These are phyloP conservation scores for Euschistus heros DNA, from an alignment of 1,140 invertebrate genomes.

Conservation along the genomic window DNA sequence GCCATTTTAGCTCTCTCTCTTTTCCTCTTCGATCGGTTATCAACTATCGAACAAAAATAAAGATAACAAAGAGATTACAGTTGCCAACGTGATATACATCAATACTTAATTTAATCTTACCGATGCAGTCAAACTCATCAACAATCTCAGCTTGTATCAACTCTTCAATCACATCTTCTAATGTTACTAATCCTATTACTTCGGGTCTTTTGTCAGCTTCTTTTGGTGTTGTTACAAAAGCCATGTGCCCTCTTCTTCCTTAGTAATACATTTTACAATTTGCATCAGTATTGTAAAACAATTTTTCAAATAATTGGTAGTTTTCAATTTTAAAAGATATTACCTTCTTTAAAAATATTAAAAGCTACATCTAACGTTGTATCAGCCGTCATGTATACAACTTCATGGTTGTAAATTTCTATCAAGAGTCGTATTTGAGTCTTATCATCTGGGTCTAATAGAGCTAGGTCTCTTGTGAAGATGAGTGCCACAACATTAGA, in stretches of 20 bases:
- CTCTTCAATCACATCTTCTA: slow-evolving; percentile 42
- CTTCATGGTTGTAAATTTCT: slow-evolving; percentile 46
- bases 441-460: slow-evolving; percentile 51
- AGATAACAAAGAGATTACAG: not conserved
- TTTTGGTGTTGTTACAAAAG: slow-evolving; percentile 34
- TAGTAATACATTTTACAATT: not conserved
- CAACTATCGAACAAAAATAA: not conserved
- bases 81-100: not conserved
- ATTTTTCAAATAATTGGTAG: too few species aligned
- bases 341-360: slow-evolving; percentile 50
- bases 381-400: slow-evolving; percentile 46
- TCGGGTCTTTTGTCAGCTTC: slow-evolving; percentile 30
- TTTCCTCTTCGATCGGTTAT: slow-evolving; percentile 21
- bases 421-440: slow-evolving; percentile 47
- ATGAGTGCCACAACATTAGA: slow-evolving; percentile 47
- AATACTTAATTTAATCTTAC: not conserved
- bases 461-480: slow-evolving; percentile 52
- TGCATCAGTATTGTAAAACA: too few species aligned
- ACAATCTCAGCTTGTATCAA: slow-evolving; percentile 40
- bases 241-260: slow-evolving; percentile 34
- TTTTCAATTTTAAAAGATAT: too few species aligned
- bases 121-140: slow-evolving; percentile 37
- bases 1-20: slow-evolving; percentile 15
- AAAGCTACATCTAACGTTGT: slow-evolving; percentile 46
- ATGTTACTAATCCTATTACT: slow-evolving; percentile 38